Base-by-base conservation (phyloP, 2,113 vertebrate genomes). In the Mus spicilegus region DNA sequence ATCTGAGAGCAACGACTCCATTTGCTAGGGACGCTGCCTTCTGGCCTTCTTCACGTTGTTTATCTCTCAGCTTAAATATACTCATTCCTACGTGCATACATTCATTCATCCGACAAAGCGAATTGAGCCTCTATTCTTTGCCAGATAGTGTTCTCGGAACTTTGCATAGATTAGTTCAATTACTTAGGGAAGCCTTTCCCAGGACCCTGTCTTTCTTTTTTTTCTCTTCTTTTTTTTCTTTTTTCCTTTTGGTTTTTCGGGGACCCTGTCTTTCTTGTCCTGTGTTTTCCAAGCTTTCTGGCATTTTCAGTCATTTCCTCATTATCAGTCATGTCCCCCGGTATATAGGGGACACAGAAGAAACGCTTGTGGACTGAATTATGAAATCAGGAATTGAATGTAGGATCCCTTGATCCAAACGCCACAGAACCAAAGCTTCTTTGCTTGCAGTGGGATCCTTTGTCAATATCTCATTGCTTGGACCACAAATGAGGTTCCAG, bases 331-430 rank as follows among this genome's bases (percentile, higher is more conserved):
- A 56, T 4, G 26, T 14, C 61, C 73, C 28, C 85, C 39, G 7
- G 33, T 33, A 30, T 8, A 58, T 22, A 92, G 46, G 26, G 69
- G 49, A 39, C 58, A 63, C 36, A 69, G 42, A 75, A 87, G 58
- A 87, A 89, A 87, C 76, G 70, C 49, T 69, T 94, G 81, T 90
- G 56, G 80, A 84, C 56, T 95, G n/a, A 90, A 92, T 75, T 28
- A 42, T 28, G 49, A 58, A 92, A n/a, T 76, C 67, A 51, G 82
- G 1, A 77, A 58, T 72, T 67, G 28, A 90, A 90, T 51, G 33
- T 67, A 72, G 54, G 46, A 61, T 49, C 26, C 26, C 16, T 49
- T 86, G 49, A 70, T 51, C 7, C 46, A 94, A 14, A 86, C 77
- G 22, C 67, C 72, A 56, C 19, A 73, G 65, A 86, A 80, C 36